Conservation (phyloP, 2,113 vertebrate genomes). For the Paraplagusia blochii region DNA sequence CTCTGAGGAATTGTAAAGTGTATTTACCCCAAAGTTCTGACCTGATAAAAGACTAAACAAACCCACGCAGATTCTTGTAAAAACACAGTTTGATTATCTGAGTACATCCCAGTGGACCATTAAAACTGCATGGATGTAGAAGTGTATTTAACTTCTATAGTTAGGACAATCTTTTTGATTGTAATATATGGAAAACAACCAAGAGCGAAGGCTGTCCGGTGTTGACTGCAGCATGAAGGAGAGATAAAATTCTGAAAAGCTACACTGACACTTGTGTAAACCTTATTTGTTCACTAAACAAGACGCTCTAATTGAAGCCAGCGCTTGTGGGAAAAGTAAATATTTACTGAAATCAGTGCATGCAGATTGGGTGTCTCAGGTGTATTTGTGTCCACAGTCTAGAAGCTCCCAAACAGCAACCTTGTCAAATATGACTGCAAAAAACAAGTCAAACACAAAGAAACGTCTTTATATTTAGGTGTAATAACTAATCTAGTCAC, state of each 20-base stretch:
- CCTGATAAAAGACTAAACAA: too few species aligned
- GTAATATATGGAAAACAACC: too few species aligned
- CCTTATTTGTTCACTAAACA: background rate
- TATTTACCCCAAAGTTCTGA: conserved; percentile 8
- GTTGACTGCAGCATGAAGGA: too few species aligned
- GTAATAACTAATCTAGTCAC: too few species aligned
- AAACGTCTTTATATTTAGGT: background rate
- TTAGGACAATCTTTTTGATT: too few species aligned
- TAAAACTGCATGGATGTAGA: too few species aligned
- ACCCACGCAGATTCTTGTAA: background rate
- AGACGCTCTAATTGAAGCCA: background rate
- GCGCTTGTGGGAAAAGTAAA: background rate
- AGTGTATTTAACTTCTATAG: too few species aligned
- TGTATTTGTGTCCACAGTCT: background rate
- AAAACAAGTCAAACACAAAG: background rate
- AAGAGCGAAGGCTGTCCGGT: too few species aligned
- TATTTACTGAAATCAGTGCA: background rate
- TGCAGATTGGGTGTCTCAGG: background rate
- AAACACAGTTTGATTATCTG: background rate
- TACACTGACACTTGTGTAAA: conserved; percentile 2
- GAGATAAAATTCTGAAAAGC: background rate
- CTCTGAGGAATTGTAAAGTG: conserved; percentile 36
- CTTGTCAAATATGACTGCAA: background rate
- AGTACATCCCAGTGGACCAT: too few species aligned
- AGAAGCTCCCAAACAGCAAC: background rate